Evolutionary conservation across 2,113 vertebrate genomes (phyloP).

Genomic region (Anas platyrhynchos): DNA sequence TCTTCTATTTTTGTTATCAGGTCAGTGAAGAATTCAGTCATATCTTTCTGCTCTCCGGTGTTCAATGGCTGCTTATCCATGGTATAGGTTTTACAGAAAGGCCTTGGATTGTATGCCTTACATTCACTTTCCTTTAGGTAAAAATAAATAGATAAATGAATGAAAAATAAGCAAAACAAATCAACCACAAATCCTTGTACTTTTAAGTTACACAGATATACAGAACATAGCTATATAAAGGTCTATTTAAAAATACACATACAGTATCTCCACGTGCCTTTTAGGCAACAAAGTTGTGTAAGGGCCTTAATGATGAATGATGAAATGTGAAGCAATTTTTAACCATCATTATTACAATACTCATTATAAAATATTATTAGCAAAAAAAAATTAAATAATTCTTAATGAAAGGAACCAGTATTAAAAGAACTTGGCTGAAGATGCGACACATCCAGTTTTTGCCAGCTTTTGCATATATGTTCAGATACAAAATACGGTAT

Average conservation of each 20-base stretch:
- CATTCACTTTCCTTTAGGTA: slow-evolving; percentile 92
- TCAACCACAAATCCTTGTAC: background rate
- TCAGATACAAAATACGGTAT: background rate
- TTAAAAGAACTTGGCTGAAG: background rate
- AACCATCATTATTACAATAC: background rate
- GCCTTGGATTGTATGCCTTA: slow-evolving; percentile 96
- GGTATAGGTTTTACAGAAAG: slow-evolving; percentile 98
- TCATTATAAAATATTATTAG: background rate
- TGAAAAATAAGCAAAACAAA: background rate
- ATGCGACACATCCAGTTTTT: background rate
- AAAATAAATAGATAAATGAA: background rate
- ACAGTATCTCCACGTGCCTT: background rate
- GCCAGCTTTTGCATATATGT: background rate
- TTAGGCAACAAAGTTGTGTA: background rate
- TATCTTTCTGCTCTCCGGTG: slow-evolving; percentile 98
- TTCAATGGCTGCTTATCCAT: slow-evolving; percentile 99
- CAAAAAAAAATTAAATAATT: background rate
- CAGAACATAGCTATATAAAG: rapidly evolving
- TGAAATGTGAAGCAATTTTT: background rate
- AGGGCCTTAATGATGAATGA: background rate
- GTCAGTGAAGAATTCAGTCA: slow-evolving; percentile 99
- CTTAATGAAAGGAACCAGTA: background rate
- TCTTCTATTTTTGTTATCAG: slow-evolving; percentile 99
- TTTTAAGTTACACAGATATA: background rate
- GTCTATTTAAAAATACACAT: background rate